Evolutionary conservation across 2,888 invertebrate species (phyloP).

Genomic region (Acrocera orbiculus): DNA sequence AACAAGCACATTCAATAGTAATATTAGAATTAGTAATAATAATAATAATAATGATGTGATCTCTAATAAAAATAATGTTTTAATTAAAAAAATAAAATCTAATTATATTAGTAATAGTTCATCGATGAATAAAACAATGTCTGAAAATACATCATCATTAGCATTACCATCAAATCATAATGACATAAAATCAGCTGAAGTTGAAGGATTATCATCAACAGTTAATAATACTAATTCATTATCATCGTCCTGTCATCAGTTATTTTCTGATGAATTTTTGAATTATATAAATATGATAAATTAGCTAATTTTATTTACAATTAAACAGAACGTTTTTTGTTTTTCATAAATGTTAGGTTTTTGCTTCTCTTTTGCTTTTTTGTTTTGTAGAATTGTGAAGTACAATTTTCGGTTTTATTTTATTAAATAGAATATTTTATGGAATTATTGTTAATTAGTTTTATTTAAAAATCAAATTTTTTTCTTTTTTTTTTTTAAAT

Average conservation of each 20-base stretch:
- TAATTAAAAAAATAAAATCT: no score
- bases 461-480: no score
- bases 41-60: slow-evolving; percentile 9
- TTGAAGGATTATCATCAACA: neutral
- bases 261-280: slow-evolving; percentile 44
- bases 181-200: no score
- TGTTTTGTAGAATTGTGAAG: no score
- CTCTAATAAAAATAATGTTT: slow-evolving; percentile 7
- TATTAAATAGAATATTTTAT: no score
- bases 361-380: no score
- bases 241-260: slow-evolving; percentile 37
- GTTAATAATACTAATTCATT: slow-evolving; percentile 20
- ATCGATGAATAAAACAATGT: neutral
- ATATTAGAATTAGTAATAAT: slow-evolving; percentile 11
- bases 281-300: slow-evolving; percentile 44
- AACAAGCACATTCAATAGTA: slow-evolving; percentile 11
- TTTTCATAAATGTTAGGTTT: no score
- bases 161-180: slow-evolving; percentile 3
- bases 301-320: slow-evolving; percentile 19
- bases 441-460: no score
- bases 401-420: no score
- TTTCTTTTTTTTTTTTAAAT: neutral
- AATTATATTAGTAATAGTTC: slow-evolving; percentile 6
- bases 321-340: slow-evolving; percentile 24
- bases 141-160: slow-evolving; percentile 2